Evolutionary conservation across 1,140 invertebrate genomes (phyloP).

Genomic region (Euura saliciscinereae): DNA sequence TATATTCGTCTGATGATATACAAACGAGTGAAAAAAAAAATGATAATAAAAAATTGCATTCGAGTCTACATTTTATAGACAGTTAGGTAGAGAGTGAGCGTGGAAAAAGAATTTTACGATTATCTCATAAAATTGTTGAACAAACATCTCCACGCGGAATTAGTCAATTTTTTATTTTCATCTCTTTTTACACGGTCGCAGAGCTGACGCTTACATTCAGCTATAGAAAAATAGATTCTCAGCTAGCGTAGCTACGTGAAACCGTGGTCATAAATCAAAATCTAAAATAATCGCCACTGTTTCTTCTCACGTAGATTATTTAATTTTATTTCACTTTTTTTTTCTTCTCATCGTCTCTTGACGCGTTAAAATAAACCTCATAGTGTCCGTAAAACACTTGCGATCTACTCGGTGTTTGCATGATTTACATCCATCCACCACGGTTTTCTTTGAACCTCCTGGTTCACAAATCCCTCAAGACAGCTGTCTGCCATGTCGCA

Average conservation of each 20-base stretch:
- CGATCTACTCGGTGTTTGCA: background rate
- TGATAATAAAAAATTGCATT: conserved; percentile 1
- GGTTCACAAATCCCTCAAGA: no score
- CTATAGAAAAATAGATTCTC: no score
- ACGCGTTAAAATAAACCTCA: background rate
- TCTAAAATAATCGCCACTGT: background rate
- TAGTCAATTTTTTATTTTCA: background rate
- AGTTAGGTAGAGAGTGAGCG: background rate
- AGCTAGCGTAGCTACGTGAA: no score
- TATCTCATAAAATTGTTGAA: background rate
- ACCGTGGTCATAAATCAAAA: background rate
- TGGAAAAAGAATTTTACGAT: background rate
- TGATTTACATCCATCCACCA: background rate
- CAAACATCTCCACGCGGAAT: background rate
- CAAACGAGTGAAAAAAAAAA: background rate
- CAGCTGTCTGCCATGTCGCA: background rate
- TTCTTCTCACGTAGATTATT: background rate
- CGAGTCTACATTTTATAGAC: background rate
- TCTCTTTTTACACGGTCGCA: no score
- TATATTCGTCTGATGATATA: no score
- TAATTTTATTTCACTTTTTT: background rate
- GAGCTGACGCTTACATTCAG: no score
- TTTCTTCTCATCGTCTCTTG: background rate
- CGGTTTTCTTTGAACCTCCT: no score
- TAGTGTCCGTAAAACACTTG: background rate